Percentiles rank a stretch among this genome's conserved stretches.
Evolutionary conservation across 2,113 vertebrate genomes (phyloP).

Genomic region (Hydrolagus affinis): DNA sequence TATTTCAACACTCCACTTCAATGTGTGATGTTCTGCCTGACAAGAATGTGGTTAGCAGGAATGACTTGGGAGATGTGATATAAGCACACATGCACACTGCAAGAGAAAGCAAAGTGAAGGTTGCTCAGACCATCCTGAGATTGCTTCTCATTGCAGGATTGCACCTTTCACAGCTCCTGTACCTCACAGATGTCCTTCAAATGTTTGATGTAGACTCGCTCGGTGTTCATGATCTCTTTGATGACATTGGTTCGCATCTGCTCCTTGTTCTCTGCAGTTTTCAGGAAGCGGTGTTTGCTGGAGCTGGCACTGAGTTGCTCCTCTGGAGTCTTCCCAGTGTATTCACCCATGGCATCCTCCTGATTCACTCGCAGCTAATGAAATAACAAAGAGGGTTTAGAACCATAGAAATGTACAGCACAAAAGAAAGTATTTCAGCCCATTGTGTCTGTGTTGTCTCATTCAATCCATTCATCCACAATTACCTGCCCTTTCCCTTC

Average conservation of each 20-base stretch:
- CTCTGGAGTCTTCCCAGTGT: slow-evolving; percentile 45
- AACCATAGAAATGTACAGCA: background rate
- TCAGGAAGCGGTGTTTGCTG: slow-evolving; percentile 53
- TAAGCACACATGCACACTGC: no score
- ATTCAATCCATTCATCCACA: no score
- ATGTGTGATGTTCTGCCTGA: no score
- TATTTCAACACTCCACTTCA: no score
- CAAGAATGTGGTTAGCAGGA: no score
- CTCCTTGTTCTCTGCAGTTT: slow-evolving; percentile 70
- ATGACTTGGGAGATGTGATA: no score
- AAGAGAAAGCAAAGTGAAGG: no score
- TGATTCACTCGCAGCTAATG: slow-evolving; percentile 91
- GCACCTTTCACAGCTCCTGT: slow-evolving; percentile 6
- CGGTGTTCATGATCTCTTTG: slow-evolving; percentile 93
- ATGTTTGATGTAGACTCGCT: slow-evolving; percentile 93
- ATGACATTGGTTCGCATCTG: slow-evolving; percentile 97
- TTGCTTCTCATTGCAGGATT: background rate
- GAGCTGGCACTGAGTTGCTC: slow-evolving; percentile 56
- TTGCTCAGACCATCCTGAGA: no score
- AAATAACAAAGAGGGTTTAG: slow-evolving; percentile 30
- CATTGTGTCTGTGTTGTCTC: no score
- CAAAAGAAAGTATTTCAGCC: no score
- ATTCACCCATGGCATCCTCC: slow-evolving; percentile 63
- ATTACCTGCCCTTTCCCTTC: no score
- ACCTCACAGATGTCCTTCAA: slow-evolving; percentile 96